A percentile compares a stretch with the other conserved stretches of the same genome.
Conservation (phyloP, 2,113 vertebrate species). For the Peucedramus taeniatus region DNA sequence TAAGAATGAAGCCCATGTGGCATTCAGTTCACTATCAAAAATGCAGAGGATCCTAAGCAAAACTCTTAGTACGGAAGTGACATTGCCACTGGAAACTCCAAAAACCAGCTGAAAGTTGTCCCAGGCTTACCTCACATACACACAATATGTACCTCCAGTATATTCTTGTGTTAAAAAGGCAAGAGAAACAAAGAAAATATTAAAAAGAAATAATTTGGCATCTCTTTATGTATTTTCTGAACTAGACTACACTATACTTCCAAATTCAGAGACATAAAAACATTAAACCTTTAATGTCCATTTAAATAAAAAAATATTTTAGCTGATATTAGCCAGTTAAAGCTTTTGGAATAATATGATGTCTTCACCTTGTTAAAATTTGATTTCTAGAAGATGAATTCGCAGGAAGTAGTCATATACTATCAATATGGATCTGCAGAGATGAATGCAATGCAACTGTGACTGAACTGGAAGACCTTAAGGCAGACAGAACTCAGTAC, state of each 20-base stretch:
- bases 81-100: not conserved
- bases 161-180: not conserved
- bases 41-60: not conserved
- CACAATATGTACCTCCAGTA: not conserved
- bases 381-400: not conserved
- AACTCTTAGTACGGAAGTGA: not conserved
- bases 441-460: not conserved
- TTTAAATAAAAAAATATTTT: not conserved
- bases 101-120: not conserved
- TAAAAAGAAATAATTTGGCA: not conserved
- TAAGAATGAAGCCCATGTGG: not conserved
- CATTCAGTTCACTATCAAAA: not conserved
- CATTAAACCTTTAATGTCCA: not conserved
- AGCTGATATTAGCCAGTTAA: not conserved
- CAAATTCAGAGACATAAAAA: not conserved
- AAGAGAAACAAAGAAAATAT: not conserved
- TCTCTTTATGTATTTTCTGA: not conserved
- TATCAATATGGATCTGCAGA: not conserved
- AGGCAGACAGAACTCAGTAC: not conserved
- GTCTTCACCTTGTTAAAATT: not conserved
- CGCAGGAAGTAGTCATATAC: not conserved
- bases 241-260: not conserved
- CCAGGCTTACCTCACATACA: not conserved
- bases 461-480: not conserved
- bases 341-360: not conserved